Evolutionary conservation across 2,113 vertebrate species (phyloP).

Genomic region (Trogon melanurus): DNA sequence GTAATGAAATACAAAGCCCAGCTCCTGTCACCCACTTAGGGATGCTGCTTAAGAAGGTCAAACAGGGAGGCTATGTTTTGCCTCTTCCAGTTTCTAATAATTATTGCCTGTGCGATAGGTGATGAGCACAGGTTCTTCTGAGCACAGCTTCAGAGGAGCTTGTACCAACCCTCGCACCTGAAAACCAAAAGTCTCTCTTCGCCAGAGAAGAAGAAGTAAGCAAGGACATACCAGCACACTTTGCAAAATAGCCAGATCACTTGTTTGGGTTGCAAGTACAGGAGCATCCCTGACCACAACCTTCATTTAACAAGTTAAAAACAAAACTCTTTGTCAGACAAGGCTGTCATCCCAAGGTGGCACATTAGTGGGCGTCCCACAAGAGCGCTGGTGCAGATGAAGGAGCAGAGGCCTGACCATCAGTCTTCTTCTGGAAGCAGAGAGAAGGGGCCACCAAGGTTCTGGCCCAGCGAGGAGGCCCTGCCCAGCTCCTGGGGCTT

Average conservation of each 20-base stretch:
- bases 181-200: background rate
- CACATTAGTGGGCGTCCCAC: rapidly evolving
- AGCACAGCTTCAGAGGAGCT: background rate
- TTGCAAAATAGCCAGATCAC: rapidly evolving
- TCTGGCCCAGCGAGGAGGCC: background rate
- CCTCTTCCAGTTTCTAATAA: background rate
- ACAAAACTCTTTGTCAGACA: rapidly evolving
- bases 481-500: background rate
- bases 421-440: background rate
- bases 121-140: rapidly evolving
- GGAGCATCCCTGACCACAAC: background rate
- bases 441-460: rapidly evolving
- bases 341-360: background rate
- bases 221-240: rapidly evolving
- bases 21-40: background rate
- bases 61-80: rapidly evolving
- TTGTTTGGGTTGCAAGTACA: background rate
- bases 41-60: background rate
- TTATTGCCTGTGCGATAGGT: background rate
- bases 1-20: background rate
- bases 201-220: background rate
- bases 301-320: background rate
- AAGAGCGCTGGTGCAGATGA: rapidly evolving
- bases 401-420: background rate
- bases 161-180: too few relatives aligned